A percentile compares a stretch with the other conserved stretches of the same genome.
Conservation (phyloP, 2,888 invertebrate species). For the Pristionchus fissidentatus region DNA sequence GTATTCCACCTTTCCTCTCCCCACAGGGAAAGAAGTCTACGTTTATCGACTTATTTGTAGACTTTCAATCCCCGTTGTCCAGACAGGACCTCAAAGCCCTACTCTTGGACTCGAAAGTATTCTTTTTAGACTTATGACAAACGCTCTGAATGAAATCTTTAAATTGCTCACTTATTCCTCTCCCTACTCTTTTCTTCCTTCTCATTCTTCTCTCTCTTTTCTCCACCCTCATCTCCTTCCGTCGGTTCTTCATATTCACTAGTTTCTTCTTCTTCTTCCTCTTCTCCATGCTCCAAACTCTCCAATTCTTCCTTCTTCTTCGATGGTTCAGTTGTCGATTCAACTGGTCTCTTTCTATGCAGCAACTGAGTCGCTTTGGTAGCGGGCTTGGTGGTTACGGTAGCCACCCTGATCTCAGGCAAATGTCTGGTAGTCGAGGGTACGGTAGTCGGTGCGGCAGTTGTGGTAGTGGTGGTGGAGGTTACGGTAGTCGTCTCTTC, state of each 20-base stretch:
- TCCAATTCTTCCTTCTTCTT: slow-evolving; percentile 45
- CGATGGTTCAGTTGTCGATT: slow-evolving; percentile 7
- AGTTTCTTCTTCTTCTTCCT: slow-evolving; percentile 34
- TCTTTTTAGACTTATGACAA: too few relatives aligned
- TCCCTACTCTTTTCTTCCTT: not conserved
- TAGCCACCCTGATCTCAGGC: not conserved
- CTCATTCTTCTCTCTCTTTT: slow-evolving; percentile 8
- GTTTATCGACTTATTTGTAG: too few relatives aligned
- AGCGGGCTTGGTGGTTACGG: not conserved
- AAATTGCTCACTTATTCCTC: not conserved
- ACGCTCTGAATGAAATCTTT: too few relatives aligned
- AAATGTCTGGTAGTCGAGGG: not conserved
- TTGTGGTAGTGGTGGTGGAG: not conserved
- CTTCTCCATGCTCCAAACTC: slow-evolving; percentile 22
- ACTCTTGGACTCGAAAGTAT: too few relatives aligned
- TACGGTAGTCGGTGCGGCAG: not conserved
- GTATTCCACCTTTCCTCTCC: not conserved
- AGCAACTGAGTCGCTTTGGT: not conserved
- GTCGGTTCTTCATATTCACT: slow-evolving; percentile 47
- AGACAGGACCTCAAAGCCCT: too few relatives aligned
- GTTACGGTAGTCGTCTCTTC: not conserved
- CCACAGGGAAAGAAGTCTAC: too few relatives aligned
- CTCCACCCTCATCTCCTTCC: slow-evolving; percentile 35
- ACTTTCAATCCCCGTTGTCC: too few relatives aligned
- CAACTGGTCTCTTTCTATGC: not conserved